Conservation (phyloP, 2,113 vertebrate species). For the Isichthys henryi region DNA sequence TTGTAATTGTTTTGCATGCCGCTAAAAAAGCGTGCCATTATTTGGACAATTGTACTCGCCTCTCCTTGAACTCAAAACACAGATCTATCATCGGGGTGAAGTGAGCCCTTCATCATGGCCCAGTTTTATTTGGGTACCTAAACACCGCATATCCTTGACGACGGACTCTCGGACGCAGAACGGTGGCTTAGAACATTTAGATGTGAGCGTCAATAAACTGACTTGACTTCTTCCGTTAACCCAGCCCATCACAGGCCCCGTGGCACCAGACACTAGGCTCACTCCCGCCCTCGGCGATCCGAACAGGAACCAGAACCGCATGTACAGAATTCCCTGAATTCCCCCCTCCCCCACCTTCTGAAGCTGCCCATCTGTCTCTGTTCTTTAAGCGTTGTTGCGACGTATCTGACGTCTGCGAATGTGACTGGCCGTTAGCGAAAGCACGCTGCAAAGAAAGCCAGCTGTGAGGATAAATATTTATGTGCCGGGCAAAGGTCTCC, state of each 20-base stretch:
- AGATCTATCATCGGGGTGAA: background rate
- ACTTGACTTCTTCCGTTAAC: background rate
- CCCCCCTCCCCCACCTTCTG: background rate
- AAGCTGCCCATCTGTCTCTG: background rate
- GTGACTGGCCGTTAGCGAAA: background rate
- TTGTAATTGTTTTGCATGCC: background rate
- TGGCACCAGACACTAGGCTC: too few relatives aligned
- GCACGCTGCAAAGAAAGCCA: background rate
- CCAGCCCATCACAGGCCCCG: background rate
- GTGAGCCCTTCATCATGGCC: background rate
- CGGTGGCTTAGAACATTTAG: background rate
- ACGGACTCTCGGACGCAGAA: background rate
- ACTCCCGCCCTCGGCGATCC: background rate
- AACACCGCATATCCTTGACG: conserved; percentile 7
- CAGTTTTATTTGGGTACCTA: background rate
- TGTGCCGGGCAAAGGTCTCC: conserved; percentile 10
- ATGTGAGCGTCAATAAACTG: background rate
- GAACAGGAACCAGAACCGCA: background rate
- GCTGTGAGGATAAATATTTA: conserved; percentile 11
- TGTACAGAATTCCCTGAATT: background rate
- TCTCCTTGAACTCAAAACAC: background rate
- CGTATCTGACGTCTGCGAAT: background rate
- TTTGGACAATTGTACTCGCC: conserved; percentile 9
- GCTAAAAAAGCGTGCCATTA: background rate
- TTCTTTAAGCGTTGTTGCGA: background rate